Conservation (phyloP, 2,113 vertebrate species). For the Cyanoderma ruficeps region DNA sequence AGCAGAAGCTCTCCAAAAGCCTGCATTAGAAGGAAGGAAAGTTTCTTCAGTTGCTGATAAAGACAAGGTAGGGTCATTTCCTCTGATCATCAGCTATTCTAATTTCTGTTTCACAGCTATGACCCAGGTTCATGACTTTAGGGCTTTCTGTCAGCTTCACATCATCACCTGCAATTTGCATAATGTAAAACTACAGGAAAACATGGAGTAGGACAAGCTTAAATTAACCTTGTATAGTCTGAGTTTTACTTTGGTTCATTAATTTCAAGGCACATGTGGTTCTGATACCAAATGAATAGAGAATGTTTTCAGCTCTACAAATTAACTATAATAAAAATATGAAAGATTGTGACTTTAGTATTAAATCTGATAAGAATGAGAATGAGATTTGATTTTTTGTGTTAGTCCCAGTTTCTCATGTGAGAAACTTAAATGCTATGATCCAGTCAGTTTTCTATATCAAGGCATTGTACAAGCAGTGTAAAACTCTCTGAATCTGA, state of each 20-base stretch:
- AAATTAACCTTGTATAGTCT: not conserved
- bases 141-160: slow-evolving; percentile 9
- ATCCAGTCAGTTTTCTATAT: not conserved
- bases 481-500: not conserved
- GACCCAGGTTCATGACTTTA: not conserved
- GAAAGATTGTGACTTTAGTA: not conserved
- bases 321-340: not conserved
- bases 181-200: slow-evolving; percentile 42
- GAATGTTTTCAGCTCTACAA: not conserved
- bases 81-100: slow-evolving; percentile 23
- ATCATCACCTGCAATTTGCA: slow-evolving; percentile 18
- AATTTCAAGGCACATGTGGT: not conserved
- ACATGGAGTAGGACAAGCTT: not conserved
- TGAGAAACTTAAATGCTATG: not conserved
- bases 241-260: slow-evolving; percentile 12
- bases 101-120: not conserved
- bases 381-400: not conserved
- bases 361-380: not conserved
- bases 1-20: not conserved
- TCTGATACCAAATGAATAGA: not conserved
- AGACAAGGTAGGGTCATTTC: not conserved
- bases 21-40: not conserved
- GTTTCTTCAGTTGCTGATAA: not conserved
- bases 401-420: not conserved
- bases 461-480: not conserved